phyloP scores from a whole-genome alignment of 2,797 vertebrate genomes.

The Hydrocynus forskahlii region DNA sequence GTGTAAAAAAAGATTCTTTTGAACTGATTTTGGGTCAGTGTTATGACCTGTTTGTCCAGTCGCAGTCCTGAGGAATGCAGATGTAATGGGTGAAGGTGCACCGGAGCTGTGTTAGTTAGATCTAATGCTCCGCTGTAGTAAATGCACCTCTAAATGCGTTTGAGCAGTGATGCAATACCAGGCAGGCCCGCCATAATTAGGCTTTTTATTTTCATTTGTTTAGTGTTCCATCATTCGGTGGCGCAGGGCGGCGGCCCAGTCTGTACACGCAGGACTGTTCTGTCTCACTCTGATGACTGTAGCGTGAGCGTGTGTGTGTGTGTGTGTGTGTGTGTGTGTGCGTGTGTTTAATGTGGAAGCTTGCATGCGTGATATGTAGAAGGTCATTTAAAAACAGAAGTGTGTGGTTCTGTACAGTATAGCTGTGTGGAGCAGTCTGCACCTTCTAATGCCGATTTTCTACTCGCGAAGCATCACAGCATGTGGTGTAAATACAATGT shows the following conservation, averaged over 20 bases:
- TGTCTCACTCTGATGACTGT: slow-evolving; percentile 38
- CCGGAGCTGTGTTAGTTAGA: slow-evolving; percentile 35
- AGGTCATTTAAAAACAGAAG: slow-evolving; percentile 41
- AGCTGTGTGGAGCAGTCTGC: slow-evolving; percentile 35
- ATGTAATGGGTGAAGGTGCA: slow-evolving; percentile 38
- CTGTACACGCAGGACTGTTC: slow-evolving; percentile 34
- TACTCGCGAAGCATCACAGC: too few relatives aligned
- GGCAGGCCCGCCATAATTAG: slow-evolving; percentile 60
- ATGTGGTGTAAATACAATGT: too few relatives aligned
- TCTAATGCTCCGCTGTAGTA: slow-evolving; percentile 54
- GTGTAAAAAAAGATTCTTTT: too few relatives aligned
- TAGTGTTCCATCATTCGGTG: slow-evolving; percentile 60
- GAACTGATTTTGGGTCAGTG: too few relatives aligned
- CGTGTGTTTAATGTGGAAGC: not conserved
- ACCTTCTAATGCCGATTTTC: too few relatives aligned
- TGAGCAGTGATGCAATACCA: slow-evolving; percentile 61
- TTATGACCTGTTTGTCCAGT: slow-evolving; percentile 45
- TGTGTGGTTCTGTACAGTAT: not conserved
- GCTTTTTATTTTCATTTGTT: slow-evolving; percentile 67
- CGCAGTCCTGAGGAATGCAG: slow-evolving; percentile 46
- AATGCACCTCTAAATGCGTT: slow-evolving; percentile 61
- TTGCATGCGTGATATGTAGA: slow-evolving; percentile 28
- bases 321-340: slow-evolving; percentile 3
- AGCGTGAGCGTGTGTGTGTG: slow-evolving; percentile 2
- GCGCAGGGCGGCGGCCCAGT: slow-evolving; percentile 31